Evolutionary conservation across 2,113 vertebrate species (phyloP).

Genomic region (Triplophysa siluroides): DNA sequence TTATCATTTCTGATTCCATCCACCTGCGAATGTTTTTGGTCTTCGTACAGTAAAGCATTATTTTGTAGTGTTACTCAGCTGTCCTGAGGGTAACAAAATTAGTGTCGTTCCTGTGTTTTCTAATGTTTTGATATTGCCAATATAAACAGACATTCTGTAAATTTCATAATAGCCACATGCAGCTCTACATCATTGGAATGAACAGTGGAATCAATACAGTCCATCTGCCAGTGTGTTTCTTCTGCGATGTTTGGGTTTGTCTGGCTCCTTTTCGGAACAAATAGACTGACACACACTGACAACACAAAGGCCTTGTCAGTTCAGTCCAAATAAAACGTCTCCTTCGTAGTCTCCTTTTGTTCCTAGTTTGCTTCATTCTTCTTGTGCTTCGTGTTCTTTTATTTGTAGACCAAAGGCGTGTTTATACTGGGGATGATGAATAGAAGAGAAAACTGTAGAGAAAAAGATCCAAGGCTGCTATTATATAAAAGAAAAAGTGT

Average conservation of each 20-base stretch:
- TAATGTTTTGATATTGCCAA: slow-evolving; percentile 19
- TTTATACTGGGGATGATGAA: slow-evolving; percentile 1
- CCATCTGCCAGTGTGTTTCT: slow-evolving; percentile 39
- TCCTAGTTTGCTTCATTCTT: neutral
- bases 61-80: slow-evolving; percentile 10
- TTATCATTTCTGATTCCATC: neutral
- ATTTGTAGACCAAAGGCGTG: neutral
- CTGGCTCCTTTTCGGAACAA: slow-evolving; percentile 49
- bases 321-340: slow-evolving; percentile 41
- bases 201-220: slow-evolving; percentile 40
- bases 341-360: slow-evolving; percentile 11
- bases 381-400: neutral
- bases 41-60: neutral
- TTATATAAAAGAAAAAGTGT: neutral
- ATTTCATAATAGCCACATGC: slow-evolving; percentile 43
- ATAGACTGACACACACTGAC: slow-evolving; percentile 45
- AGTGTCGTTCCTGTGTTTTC: slow-evolving; percentile 8
- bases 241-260: slow-evolving; percentile 48
- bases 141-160: slow-evolving; percentile 25
- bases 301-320: slow-evolving; percentile 36
- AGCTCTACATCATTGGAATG: slow-evolving; percentile 37
- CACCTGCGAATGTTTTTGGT: neutral
- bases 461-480: neutral
- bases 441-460: neutral
- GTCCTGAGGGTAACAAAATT: slow-evolving; percentile 22